Evolutionary conservation across 30 jellyfish, hydroid and myxozoan genomes (phyloP).

Genomic region (Sanderia malayensis): DNA sequence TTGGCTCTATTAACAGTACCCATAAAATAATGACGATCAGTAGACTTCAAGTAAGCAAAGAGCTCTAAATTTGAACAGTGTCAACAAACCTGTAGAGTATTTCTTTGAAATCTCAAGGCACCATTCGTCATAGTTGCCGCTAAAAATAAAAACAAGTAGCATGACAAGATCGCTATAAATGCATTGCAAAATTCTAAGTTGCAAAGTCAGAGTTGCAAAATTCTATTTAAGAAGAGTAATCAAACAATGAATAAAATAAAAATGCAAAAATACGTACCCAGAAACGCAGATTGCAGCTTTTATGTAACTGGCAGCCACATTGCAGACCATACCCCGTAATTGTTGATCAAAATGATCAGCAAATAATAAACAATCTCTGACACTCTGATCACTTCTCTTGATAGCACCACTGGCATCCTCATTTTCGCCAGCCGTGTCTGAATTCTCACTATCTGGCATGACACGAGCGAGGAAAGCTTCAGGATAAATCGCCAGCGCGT

Average conservation of each 20-base stretch:
- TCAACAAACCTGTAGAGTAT: slow-evolving; percentile 53
- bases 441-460: slow-evolving; percentile 62
- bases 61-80: too few relatives aligned
- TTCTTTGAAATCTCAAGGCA: slow-evolving; percentile 23
- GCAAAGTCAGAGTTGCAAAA: too few relatives aligned
- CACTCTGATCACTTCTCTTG: slow-evolving; percentile 54
- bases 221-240: too few relatives aligned
- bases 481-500: slow-evolving; percentile 79
- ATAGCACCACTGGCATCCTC: too few relatives aligned
- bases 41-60: too few relatives aligned
- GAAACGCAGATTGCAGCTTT: slow-evolving; percentile 64
- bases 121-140: slow-evolving; percentile 64
- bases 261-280: slow-evolving; percentile 60
- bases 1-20: too few relatives aligned
- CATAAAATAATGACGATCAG: too few relatives aligned
- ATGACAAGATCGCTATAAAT: too few relatives aligned
- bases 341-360: slow-evolving; percentile 88
- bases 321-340: slow-evolving; percentile 75
- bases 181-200: too few relatives aligned
- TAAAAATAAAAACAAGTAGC: slow-evolving; percentile 1
- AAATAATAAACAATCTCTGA: slow-evolving; percentile 75
- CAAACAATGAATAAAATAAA: not conserved
- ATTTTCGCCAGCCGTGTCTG: not conserved
- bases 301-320: slow-evolving; percentile 54
- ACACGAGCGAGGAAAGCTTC: slow-evolving; percentile 90